Evolutionary conservation across 2,888 invertebrate species (phyloP), one percentile per base, ranked within the genome.

Genomic region (Nemapogon koenigi): DNA sequence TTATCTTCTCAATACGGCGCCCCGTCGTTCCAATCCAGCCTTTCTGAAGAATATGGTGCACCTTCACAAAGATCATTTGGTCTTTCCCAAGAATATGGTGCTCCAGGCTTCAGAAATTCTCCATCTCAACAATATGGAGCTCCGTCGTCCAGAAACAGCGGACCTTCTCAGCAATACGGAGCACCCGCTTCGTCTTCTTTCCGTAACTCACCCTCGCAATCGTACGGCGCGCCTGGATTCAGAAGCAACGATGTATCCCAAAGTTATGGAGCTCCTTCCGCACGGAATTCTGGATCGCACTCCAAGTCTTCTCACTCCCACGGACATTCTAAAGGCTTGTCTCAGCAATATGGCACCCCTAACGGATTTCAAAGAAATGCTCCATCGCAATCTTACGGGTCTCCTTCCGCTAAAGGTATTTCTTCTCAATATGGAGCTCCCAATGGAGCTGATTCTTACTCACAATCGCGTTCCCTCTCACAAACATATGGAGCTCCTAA

Each of bases 261-360:
- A 3, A 43, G 49, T 17, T 57, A 57, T 26, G 57, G 57, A 6
- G 51, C 53, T 2, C 53, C 57, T 4, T 43, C 49, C 3, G 42
- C 51, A 53, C 15, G 53, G 49, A 50, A 51, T 18, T 41, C 69
- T 14, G 62, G 61, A 41, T 68, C 75, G 37, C 50, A 53, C 22
- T 46, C 52, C 4, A 59, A 60, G 25, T 49, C 49, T 13, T 50
- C 50, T 15, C 58, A 62, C 4, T 55, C 46, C 25, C n/a, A 54
- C 46, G 49, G 55, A 16, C 53, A n/a, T n/a, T n/a, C n/a, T n/a
- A 57, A 39, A 52, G 47, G 4, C 46, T 46, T 35, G 0, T 44
- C 45, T 2, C 47, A 47, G 16, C 44, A 47, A 27, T 38, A 41
- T 3, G 37, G 37, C 1, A 28, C 41, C 1, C 40, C 37, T n/a